These are phyloP conservation scores for Hemiprocne comata DNA, from an alignment of 2,113 vertebrate genomes.

Conservation along the genomic window DNA sequence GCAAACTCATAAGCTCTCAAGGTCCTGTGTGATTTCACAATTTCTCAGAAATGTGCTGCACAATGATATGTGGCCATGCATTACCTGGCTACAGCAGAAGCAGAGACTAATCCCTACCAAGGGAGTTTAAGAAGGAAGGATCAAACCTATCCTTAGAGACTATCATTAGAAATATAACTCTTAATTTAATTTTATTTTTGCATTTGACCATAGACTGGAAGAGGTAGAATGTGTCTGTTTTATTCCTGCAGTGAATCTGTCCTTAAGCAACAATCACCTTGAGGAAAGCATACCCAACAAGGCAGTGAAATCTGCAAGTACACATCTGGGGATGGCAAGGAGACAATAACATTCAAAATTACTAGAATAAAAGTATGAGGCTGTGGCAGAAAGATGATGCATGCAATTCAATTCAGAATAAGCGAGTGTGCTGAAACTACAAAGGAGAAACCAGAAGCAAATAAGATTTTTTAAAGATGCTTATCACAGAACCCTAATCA, in stretches of 20 bases:
- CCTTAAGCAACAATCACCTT: neutral
- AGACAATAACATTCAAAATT: constrained; percentile 35
- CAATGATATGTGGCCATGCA: neutral
- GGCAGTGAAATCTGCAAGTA: constrained; percentile 27
- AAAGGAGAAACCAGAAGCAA: constrained; percentile 16
- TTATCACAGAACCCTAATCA: constrained; percentile 29
- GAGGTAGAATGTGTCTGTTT: neutral
- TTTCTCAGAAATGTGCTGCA: neutral
- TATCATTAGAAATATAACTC: neutral
- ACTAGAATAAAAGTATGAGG: constrained; percentile 6
- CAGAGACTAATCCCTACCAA: neutral
- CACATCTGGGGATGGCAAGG: neutral
- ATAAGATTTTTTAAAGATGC: constrained; percentile 1
- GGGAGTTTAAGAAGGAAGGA: neutral
- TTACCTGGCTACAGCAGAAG: neutral
- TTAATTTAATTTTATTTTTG: neutral
- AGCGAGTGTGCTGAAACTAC: neutral
- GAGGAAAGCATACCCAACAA: neutral
- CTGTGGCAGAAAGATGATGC: constrained; percentile 12
- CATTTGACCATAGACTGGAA: neutral
- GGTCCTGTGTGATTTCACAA: neutral
- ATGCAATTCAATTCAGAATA: neutral
- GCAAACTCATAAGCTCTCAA: neutral
- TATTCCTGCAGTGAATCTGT: constrained; percentile 3
- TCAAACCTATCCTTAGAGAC: neutral